phyloP scores from a whole-genome alignment of 2,113 vertebrate genomes.

The Sturnira hondurensis region DNA sequence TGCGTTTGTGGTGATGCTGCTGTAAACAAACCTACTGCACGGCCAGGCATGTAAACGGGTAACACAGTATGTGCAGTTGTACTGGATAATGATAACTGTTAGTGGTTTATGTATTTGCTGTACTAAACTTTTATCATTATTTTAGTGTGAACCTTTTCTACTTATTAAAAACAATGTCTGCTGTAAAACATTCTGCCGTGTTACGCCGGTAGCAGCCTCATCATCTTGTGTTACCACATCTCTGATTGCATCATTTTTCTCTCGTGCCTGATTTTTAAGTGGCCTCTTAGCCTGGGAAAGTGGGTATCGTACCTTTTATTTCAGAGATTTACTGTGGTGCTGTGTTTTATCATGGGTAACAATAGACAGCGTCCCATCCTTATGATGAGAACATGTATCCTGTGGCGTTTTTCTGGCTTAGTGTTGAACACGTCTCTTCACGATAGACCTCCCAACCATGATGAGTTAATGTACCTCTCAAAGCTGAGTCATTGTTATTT shows the following conservation, averaged over 20 bases:
- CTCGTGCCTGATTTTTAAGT: neutral
- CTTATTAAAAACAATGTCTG: neutral
- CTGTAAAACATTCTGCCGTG: neutral
- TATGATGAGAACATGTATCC: neutral
- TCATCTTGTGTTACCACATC: no score
- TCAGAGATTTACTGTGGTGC: neutral
- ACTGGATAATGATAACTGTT: neutral
- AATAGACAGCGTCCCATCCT: neutral
- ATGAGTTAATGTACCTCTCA: neutral
- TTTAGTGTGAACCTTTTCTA: neutral
- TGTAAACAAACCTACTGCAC: neutral
- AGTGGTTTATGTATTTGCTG: neutral
- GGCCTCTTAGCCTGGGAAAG: neutral
- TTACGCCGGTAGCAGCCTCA: neutral
- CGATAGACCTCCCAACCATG: neutral
- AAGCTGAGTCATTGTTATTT: constrained; percentile 1
- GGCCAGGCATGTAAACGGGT: neutral
- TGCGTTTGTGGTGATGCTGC: neutral
- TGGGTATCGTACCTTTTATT: neutral
- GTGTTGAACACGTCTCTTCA: neutral
- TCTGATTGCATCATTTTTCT: neutral
- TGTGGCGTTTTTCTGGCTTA: neutral
- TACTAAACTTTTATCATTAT: neutral
- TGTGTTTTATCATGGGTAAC: neutral
- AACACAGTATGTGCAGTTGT: no score